A percentile compares a stretch with the other conserved stretches of the same genome.
Conservation (phyloP, 2,113 vertebrate genomes). For the Hippopotamus amphibius region DNA sequence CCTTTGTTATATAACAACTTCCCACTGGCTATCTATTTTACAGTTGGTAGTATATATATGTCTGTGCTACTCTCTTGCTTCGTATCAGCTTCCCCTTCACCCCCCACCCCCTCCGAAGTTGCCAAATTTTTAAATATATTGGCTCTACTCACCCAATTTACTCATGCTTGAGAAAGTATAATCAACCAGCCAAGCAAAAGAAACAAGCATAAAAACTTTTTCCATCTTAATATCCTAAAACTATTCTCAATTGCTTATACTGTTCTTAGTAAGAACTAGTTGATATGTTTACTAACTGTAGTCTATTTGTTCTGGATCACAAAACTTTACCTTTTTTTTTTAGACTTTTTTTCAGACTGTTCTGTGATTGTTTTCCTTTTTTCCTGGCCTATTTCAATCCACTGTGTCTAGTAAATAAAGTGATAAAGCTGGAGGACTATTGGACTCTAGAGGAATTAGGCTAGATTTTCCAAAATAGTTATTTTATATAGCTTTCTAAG, state of each 20-base stretch:
- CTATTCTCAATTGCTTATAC: not conserved
- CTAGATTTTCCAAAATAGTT: not conserved
- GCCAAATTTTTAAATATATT: not conserved
- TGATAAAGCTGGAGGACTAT: not conserved
- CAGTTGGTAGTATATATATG: too few relatives aligned
- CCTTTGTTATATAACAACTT: too few relatives aligned
- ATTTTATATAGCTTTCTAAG: conserved; percentile 13
- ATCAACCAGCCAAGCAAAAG: not conserved
- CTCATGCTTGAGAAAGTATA: not conserved
- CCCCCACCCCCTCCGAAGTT: not conserved
- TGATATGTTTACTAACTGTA: not conserved
- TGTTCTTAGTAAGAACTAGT: not conserved
- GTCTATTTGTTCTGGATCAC: not conserved
- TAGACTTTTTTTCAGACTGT: not conserved
- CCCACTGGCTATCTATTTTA: too few relatives aligned
- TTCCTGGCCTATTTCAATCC: conserved; percentile 6
- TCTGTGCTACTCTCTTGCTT: too few relatives aligned
- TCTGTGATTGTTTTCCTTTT: not conserved
- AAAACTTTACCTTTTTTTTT: not conserved
- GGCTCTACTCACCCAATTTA: not conserved
- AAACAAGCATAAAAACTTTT: not conserved
- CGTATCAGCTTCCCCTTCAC: too few relatives aligned
- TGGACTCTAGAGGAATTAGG: conserved; percentile 15
- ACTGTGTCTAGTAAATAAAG: conserved; percentile 48
- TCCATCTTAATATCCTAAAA: not conserved